A percentile compares a stretch with the other conserved stretches of the same genome.
These are phyloP conservation scores for Trachops cirrhosus DNA, from an alignment of 2,797 vertebrate genomes.

Conservation along the genomic window DNA sequence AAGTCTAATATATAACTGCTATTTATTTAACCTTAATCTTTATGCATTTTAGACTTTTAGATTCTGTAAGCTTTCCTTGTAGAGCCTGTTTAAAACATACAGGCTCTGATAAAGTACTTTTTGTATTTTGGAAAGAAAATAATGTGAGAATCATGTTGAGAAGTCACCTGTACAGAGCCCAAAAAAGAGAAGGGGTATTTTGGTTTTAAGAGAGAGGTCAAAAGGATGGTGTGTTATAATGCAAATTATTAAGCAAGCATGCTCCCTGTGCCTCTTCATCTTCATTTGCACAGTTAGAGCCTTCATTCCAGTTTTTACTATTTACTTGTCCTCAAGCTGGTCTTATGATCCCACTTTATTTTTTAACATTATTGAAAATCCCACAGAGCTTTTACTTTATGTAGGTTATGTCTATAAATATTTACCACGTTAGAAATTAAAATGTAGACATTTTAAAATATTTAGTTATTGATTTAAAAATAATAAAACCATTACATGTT, in stretches of 20 bases:
- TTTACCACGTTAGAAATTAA: neutral
- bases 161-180: neutral
- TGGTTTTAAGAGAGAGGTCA: neutral
- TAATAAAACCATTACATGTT: neutral
- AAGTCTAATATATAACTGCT: neutral
- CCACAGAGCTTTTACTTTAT: neutral
- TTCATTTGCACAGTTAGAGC: neutral
- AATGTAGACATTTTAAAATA: neutral
- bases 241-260: neutral
- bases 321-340: neutral
- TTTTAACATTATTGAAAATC: neutral
- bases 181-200: neutral
- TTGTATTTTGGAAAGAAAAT: conserved; percentile 26
- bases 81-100: neutral
- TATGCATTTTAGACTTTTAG: neutral
- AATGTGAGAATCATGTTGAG: neutral
- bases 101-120: neutral
- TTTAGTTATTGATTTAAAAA: neutral
- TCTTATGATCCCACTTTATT: neutral
- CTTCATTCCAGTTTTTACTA: neutral
- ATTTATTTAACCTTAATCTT: neutral
- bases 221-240: neutral
- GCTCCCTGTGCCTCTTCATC: neutral
- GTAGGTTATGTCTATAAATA: neutral
- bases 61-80: neutral